Conservation (phyloP, 92 coral and sea anemone species). For the Actinostola sp. region DNA sequence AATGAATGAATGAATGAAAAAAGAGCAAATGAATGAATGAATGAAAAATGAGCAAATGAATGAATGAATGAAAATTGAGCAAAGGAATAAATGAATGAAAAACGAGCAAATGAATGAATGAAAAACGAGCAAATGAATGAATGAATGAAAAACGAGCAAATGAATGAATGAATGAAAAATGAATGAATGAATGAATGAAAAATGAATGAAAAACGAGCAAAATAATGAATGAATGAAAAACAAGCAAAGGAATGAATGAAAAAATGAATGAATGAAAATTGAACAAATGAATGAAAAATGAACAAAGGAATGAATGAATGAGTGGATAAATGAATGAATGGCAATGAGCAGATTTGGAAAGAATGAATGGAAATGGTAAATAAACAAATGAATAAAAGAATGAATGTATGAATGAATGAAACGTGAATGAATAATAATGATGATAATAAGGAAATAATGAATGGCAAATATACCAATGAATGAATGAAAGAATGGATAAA, state of each 20-base stretch:
- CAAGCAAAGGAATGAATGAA: neutral
- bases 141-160: neutral
- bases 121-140: neutral
- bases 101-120: neutral
- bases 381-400: neutral
- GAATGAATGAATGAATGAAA: neutral
- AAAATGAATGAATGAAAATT: neutral
- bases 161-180: neutral
- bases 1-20: constrained; percentile 3
- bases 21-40: neutral
- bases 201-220: neutral
- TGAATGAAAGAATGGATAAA: neutral
- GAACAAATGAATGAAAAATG: neutral
- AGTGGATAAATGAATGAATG: too few relatives aligned
- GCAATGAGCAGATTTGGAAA: too few relatives aligned
- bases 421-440: neutral
- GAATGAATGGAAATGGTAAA: neutral
- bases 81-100: neutral
- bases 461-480: neutral
- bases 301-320: neutral
- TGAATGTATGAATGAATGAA: neutral
- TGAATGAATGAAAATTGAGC: too few relatives aligned
- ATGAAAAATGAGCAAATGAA: neutral
- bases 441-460: neutral
- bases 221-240: neutral